These are phyloP conservation scores for Chrysolina americana DNA, from an alignment of 2,888 invertebrate species.

Conservation along the genomic window DNA sequence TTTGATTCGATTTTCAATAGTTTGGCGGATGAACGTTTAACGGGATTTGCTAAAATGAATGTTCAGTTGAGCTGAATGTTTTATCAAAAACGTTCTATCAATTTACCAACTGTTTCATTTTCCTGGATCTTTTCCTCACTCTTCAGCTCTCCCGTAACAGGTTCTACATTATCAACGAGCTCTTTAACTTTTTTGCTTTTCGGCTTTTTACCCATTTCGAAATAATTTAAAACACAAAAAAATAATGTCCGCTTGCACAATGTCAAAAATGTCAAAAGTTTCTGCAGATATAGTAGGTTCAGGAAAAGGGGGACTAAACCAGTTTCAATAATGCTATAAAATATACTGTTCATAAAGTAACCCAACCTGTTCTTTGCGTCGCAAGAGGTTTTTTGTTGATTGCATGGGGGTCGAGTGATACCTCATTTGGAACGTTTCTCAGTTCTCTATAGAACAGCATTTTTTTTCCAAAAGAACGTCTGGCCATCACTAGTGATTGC, in stretches of 20 bases:
- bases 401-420: too few species aligned
- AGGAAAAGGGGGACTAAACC: too few species aligned
- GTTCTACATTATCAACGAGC: background rate
- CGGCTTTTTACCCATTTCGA: background rate
- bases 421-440: too few species aligned
- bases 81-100: too few species aligned
- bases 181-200: background rate
- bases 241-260: background rate
- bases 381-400: too few species aligned
- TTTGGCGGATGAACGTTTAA: background rate
- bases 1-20: background rate
- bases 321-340: too few species aligned
- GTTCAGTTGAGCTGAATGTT: background rate
- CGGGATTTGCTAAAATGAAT: background rate
- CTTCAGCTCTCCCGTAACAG: constrained; percentile 66
- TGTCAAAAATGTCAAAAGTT: constrained; percentile 11
- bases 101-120: constrained; percentile 42
- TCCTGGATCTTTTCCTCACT: constrained; percentile 62
- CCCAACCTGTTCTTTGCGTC: too few species aligned
- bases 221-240: background rate
- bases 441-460: too few species aligned
- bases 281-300: background rate
- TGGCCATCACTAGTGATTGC: too few species aligned
- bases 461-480: too few species aligned
- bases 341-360: too few species aligned